Evolutionary conservation across 2,888 invertebrate species (phyloP), one percentile per base, ranked within the genome.

Genomic region (Mimachlamys varia): DNA sequence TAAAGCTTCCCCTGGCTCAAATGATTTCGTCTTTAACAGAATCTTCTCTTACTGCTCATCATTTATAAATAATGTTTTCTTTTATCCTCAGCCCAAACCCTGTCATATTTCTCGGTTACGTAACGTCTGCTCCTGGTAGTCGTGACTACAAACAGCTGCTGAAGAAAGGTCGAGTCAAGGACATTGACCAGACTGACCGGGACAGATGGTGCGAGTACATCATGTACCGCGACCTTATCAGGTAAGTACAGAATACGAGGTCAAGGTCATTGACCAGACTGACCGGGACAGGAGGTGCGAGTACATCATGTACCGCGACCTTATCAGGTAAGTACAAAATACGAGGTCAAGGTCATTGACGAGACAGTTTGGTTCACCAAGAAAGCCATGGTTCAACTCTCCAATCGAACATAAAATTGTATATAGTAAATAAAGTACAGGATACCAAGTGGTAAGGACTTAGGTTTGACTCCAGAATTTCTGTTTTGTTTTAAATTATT

Each of bases 201-300:
- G 95, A 96, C 44, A 93, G 97, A 33, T 97, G 96, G 95, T 97
- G 97, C 95, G 96, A 97, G 95, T 97, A 97, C 93, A 97, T 97
- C 92, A 95, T 97, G 95, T 97, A 96, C 93, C 94, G 95, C 88
- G 95, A 95, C 50, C 94, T 97, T 0, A 95, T 93, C n/a, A 95
- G 96, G 96, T 96, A 88, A 88, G 93, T 33, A 22, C 76, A 22
- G 76, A 33, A 76, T 62, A 22, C 15, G 53, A 19, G 53, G 53
- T 53, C 53, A 53, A 53, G 53, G 53, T 10, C 53, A 53, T 3
- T 44, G 4, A 44, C 7, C 44, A 44, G 3, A 44, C 44, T 44
- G 44, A 97, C 92, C 62, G 88, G 7, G 95, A 96, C 44, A 93
- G 97, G 33, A 97, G 96, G 95, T 97, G 97, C 95, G 96, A 97